phyloP scores from a whole-genome alignment of 2,888 invertebrate genomes.

The Cerceris rybyensis region DNA sequence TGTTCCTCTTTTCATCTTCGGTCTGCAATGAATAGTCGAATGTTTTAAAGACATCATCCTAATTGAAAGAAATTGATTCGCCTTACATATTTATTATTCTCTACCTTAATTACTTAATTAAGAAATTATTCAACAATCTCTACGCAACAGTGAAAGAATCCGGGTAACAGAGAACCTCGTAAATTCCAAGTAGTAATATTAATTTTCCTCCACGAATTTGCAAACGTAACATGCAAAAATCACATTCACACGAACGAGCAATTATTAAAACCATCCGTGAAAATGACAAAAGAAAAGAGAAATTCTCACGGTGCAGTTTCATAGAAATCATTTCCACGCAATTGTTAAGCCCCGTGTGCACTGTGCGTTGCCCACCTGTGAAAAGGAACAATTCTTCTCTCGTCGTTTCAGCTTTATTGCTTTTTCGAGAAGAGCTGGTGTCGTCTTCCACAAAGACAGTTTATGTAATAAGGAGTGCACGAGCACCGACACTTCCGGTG shows the following conservation, averaged over 20 bases:
- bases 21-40: too few species aligned
- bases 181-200: too few species aligned
- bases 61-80: too few species aligned
- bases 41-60: too few species aligned
- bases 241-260: neutral
- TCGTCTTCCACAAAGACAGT: conserved; percentile 13
- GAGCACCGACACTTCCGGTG: conserved; percentile 30
- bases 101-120: too few species aligned
- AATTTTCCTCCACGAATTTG: too few species aligned
- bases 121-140: too few species aligned
- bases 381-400: neutral
- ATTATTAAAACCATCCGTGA: neutral
- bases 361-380: neutral
- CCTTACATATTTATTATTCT: too few species aligned
- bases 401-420: conserved; percentile 5
- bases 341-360: neutral
- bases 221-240: too few species aligned
- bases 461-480: conserved; percentile 25
- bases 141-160: too few species aligned
- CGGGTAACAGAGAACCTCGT: too few species aligned
- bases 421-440: neutral
- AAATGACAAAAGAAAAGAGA: neutral
- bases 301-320: neutral
- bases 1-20: too few species aligned
- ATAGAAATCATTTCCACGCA: neutral